Percentiles rank a stretch among this genome's conserved stretches.
phyloP scores from a whole-genome alignment of 2,888 invertebrate species.

The Pelosia muscerda region DNA sequence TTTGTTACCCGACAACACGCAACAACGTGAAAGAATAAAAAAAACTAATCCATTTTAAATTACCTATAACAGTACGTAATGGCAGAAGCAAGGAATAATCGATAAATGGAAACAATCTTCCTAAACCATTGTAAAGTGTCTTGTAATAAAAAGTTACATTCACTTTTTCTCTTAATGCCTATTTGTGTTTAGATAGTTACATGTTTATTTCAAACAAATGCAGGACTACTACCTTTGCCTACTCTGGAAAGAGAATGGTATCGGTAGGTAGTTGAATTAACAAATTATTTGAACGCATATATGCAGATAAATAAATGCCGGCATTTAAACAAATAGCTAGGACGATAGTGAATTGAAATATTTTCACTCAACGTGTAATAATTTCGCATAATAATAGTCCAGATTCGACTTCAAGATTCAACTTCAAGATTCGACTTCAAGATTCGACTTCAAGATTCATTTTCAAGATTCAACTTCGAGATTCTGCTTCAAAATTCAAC shows the following conservation, averaged over 20 bases:
- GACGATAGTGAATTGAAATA: too few relatives aligned
- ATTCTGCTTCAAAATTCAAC: too few relatives aligned
- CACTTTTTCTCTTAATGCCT: neutral
- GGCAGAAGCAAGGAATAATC: neutral
- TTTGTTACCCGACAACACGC: neutral
- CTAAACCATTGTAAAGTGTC: neutral
- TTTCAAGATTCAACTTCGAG: too few relatives aligned
- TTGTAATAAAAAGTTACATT: neutral
- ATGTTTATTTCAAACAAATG: neutral
- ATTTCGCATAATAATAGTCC: too few relatives aligned
- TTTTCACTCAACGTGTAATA: too few relatives aligned
- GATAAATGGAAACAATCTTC: neutral
- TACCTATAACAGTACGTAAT: neutral
- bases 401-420: too few relatives aligned
- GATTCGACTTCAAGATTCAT: too few relatives aligned
- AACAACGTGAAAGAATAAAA: neutral
- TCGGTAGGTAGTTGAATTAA: neutral
- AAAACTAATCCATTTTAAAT: neutral
- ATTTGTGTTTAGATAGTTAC: neutral
- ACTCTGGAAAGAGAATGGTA: neutral
- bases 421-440: too few relatives aligned
- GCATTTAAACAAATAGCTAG: too few relatives aligned
- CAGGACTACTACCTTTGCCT: neutral
- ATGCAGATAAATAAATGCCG: too few relatives aligned
- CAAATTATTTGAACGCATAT: too few relatives aligned